Base-by-base conservation (phyloP, 2,888 invertebrate species). In the Macroteleia sp. region DNA sequence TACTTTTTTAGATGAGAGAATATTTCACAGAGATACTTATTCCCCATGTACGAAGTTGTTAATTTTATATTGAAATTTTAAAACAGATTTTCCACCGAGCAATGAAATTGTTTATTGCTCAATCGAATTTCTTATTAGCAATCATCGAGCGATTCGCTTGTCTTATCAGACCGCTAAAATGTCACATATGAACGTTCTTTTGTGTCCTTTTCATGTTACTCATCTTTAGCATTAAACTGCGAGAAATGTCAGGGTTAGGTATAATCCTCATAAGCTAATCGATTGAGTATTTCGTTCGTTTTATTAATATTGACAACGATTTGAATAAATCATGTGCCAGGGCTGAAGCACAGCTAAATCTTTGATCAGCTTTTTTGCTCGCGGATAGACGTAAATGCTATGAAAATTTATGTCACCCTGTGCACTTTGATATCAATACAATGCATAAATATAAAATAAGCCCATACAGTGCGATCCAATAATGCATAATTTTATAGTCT, bases 161-260 rank as follows among this genome's bases (percentile, higher is more conserved):
- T n/a, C n/a, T n/a, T n/a, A n/a, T n/a, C n/a, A n/a, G n/a, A n/a
- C n/a, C n/a, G n/a, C 9, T 9, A 16, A 57, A 57, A 41, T 41
- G 28, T 19, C 41, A 56, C 17, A 10, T 32, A 50, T 54, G 36
- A 54, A 54, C 5, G 28, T 41, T 20, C 12, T 41, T 28, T 28
- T 9, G 41, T 17, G 9, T 44, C 16, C 8, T 36, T 36, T 22
- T 39, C 20, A 5, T 12, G 10, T 32, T n/a, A n/a, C 14, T 32
- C 30, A 67, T 39, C 57, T 50, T 30, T 32, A 22, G 4, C 28
- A 50, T 57, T 30, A 50, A 59, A 59, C 25, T 44, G 19, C 30
- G 32, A 20, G 14, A 61, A 70, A 61, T 54, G 44, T 54, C 54
- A 61, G 61, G 61, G 61, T 46, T 44, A 44, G 20, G 12, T 36